Percentiles rank a stretch among this genome's conserved stretches.
Conservation (phyloP, 2,113 vertebrate species). For the Pteropus alecto region DNA sequence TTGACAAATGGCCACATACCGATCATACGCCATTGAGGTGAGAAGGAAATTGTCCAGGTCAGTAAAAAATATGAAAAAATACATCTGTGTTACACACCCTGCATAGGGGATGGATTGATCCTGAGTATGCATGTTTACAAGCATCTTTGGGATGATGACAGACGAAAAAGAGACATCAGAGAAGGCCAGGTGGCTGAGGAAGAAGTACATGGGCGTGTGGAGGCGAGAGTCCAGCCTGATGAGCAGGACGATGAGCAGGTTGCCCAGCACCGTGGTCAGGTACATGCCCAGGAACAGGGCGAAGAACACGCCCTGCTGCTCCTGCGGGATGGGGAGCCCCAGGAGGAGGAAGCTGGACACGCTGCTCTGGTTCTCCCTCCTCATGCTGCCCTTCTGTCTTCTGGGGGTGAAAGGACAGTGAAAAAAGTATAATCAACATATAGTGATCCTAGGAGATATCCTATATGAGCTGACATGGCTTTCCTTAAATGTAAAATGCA, state of each 20-base stretch:
- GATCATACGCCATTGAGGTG: constrained; percentile 67
- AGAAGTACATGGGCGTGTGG: constrained; percentile 67
- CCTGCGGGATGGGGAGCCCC: not conserved
- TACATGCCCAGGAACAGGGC: constrained; percentile 8
- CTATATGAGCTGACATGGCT: not conserved
- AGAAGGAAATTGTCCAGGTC: constrained; percentile 61
- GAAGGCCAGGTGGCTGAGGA: constrained; percentile 62
- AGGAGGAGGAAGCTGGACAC: not conserved
- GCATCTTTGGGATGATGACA: constrained; percentile 46
- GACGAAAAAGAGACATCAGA: constrained; percentile 29
- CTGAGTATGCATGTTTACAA: not conserved
- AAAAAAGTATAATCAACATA: not conserved
- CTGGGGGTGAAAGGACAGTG: not conserved
- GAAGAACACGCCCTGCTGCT: not conserved
- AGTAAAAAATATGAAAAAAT: constrained; percentile 65
- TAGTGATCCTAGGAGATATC: not conserved
- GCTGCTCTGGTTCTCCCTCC: not conserved
- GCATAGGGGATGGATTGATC: constrained; percentile 11
- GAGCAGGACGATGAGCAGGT: constrained; percentile 45
- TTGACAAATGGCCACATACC: constrained; percentile 57
- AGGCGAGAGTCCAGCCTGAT: constrained; percentile 12
- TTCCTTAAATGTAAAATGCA: not conserved
- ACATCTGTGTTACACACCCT: constrained; percentile 32
- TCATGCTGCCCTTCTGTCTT: not conserved
- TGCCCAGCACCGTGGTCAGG: not conserved